Percentiles rank a stretch among this genome's conserved stretches.
phyloP scores from a whole-genome alignment of 2,113 vertebrate genomes.

The Pluvialis apricaria region DNA sequence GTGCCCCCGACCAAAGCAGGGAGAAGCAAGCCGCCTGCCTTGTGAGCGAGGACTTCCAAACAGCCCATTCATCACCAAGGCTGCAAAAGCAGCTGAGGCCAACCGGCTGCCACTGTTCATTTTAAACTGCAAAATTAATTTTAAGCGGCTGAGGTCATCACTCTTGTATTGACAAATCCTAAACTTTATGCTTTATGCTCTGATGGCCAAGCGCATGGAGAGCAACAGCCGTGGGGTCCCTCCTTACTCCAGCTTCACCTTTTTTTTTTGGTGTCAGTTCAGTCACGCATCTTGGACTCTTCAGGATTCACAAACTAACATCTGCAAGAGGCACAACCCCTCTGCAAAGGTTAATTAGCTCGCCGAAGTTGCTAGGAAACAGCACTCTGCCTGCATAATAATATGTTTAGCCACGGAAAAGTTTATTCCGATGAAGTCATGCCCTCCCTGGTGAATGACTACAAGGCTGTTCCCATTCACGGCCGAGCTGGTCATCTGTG shows the following conservation, averaged over 20 bases:
- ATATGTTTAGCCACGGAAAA: neutral
- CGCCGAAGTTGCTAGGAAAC: constrained; percentile 17
- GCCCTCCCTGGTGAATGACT: neutral
- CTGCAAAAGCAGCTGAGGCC: neutral
- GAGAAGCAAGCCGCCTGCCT: neutral
- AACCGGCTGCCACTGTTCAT: neutral
- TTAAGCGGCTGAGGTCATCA: neutral
- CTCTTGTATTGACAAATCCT: neutral
- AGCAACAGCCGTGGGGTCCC: neutral
- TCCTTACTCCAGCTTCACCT: neutral
- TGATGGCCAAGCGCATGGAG: fast-evolving
- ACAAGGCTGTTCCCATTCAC: neutral
- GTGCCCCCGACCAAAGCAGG: fast-evolving
- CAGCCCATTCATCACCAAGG: neutral
- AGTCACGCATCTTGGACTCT: neutral
- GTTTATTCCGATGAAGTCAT: neutral
- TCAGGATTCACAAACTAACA: neutral
- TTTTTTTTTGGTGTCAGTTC: neutral
- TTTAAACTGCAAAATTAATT: neutral
- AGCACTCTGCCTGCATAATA: neutral
- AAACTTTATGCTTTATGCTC: neutral
- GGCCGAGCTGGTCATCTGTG: neutral
- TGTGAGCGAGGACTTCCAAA: neutral
- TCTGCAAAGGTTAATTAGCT: constrained; percentile 20
- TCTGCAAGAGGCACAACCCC: neutral